Conservation (phyloP, 92 coral and sea anemone species). For the Palythoa heliodiscus region DNA sequence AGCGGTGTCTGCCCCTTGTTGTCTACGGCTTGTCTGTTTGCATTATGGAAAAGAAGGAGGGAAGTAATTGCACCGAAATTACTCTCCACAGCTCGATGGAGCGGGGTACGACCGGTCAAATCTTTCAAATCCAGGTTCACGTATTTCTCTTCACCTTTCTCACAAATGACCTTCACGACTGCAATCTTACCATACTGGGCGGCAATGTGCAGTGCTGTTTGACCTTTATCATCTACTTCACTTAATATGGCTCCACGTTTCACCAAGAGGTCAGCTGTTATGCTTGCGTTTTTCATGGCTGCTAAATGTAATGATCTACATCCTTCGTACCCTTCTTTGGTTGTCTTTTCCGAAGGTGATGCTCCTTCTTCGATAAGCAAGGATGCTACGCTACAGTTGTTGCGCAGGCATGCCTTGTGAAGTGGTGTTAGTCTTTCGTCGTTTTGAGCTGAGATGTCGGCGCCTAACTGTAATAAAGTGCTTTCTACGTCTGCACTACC, state of each 20-base stretch:
- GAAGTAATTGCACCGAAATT: background rate
- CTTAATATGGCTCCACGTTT: background rate
- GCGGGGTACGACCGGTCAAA: background rate
- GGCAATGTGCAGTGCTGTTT: conserved; percentile 16
- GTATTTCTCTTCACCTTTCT: background rate
- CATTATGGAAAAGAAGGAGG: background rate
- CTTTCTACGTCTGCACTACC: conserved; percentile 3
- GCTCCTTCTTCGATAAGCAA: background rate
- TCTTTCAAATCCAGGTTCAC: background rate
- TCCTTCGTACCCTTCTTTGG: background rate
- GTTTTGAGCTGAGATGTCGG: conserved; percentile 2
- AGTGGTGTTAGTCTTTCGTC: conserved; percentile 17
- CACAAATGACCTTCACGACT: background rate
- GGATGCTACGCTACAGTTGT: conserved; percentile 2
- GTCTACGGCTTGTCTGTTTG: conserved; percentile 12
- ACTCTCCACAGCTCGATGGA: conserved; percentile 19
- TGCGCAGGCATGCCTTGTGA: conserved; percentile 23
- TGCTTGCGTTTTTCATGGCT: background rate
- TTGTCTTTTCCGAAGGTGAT: background rate
- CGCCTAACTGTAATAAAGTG: background rate
- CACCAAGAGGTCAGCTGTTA: conserved; percentile 4
- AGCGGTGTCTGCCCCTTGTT: background rate
- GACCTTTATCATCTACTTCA: background rate
- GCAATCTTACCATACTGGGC: background rate
- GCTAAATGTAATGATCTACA: conserved; percentile 11